phyloP scores from a whole-genome alignment of 2,113 vertebrate species.

The Seriola aureovittata region DNA sequence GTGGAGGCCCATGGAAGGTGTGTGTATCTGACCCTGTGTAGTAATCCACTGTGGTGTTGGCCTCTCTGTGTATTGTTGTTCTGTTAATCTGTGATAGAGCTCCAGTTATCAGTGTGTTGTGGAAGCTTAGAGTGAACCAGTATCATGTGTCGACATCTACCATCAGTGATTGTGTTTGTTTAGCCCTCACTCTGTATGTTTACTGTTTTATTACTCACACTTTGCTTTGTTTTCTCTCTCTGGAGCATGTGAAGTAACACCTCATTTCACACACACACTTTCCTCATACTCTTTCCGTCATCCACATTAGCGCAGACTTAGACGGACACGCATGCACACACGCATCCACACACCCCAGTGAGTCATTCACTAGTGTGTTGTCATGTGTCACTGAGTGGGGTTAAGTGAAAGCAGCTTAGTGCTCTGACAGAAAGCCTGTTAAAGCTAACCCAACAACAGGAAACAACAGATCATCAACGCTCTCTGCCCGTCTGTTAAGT shows the following conservation, averaged over 20 bases:
- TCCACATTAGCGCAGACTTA: background rate
- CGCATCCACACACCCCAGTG: slow-evolving; percentile 3
- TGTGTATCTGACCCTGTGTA: too few relatives aligned
- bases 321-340: background rate
- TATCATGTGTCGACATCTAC: background rate
- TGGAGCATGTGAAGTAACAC: background rate
- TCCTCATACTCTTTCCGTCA: background rate
- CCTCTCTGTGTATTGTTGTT: background rate
- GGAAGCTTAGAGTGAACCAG: background rate
- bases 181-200: background rate
- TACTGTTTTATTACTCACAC: background rate
- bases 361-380: slow-evolving; percentile 38
- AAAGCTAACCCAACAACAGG: slow-evolving; percentile 46
- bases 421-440: slow-evolving; percentile 48
- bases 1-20: too few relatives aligned
- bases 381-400: slow-evolving; percentile 23
- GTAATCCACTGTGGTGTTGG: background rate
- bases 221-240: background rate
- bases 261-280: background rate
- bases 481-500: background rate
- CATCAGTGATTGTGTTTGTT: background rate
- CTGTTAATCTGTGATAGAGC: background rate
- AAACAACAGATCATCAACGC: slow-evolving; percentile 40
- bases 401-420: slow-evolving; percentile 64
- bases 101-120: background rate